Percentiles rank a stretch among this genome's conserved stretches.
These are phyloP conservation scores for Lagenorhynchus albirostris DNA, from an alignment of 2,113 vertebrate genomes.

Conservation along the genomic window DNA sequence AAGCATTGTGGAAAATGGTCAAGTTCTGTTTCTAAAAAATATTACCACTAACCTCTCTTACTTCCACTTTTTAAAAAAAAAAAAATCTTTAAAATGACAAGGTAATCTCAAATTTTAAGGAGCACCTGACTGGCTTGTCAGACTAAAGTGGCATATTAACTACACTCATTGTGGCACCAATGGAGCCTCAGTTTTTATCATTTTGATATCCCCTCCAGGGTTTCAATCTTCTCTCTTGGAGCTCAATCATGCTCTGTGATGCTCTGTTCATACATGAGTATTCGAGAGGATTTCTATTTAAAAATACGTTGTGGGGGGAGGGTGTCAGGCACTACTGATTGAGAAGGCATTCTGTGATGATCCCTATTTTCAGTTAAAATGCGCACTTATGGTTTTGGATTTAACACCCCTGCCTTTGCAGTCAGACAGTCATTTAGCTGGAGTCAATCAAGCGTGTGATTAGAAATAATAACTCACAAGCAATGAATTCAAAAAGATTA, in stretches of 20 bases:
- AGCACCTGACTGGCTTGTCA: slow-evolving; percentile 56
- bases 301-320: slow-evolving; percentile 49
- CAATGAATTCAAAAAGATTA: slow-evolving; percentile 80
- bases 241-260: slow-evolving; percentile 69
- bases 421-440: slow-evolving; percentile 78
- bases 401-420: slow-evolving; percentile 80
- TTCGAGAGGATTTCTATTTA: slow-evolving; percentile 62
- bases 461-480: slow-evolving; percentile 84
- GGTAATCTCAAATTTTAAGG: slow-evolving; percentile 65
- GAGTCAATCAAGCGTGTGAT: slow-evolving; percentile 82
- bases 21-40: slow-evolving; percentile 45
- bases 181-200: slow-evolving; percentile 60
- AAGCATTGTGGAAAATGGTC: neutral
- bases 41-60: slow-evolving; percentile 8
- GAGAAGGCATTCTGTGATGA: slow-evolving; percentile 76
- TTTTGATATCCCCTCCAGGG: slow-evolving; percentile 55
- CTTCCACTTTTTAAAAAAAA: neutral
- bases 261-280: slow-evolving; percentile 57
- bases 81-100: slow-evolving; percentile 59
- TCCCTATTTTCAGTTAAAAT: slow-evolving; percentile 81
- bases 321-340: slow-evolving; percentile 73
- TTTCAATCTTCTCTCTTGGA: slow-evolving; percentile 73
- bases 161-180: slow-evolving; percentile 11
- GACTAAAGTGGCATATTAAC: slow-evolving; percentile 57
- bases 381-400: slow-evolving; percentile 77